phyloP scores from a whole-genome alignment of 2,113 vertebrate genomes.

The Nothobranchius furzeri region DNA sequence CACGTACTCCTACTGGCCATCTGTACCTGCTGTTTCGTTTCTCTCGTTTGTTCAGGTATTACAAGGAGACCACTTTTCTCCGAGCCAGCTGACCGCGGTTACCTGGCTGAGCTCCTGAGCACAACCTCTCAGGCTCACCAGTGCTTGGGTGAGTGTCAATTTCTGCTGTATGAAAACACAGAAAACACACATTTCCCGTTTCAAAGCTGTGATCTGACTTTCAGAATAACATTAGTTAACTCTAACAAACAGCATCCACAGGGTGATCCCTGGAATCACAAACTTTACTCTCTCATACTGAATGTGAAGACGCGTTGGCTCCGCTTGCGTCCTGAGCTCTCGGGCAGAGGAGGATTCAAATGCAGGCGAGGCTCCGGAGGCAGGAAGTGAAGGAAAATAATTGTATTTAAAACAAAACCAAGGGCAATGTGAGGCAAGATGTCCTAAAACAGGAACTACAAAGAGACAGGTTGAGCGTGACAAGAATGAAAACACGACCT shows the following conservation, averaged over 20 bases:
- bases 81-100: conserved; percentile 15
- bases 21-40: conserved; percentile 60
- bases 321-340: background rate
- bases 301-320: background rate
- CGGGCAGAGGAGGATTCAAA: background rate
- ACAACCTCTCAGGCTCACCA: background rate
- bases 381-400: background rate
- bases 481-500: background rate
- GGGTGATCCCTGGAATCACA: too few species aligned
- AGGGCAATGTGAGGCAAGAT: background rate
- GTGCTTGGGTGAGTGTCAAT: conserved; percentile 6
- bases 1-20: conserved; percentile 62
- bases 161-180: background rate
- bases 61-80: background rate
- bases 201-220: background rate
- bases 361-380: background rate
- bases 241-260: too few species aligned
- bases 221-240: background rate
- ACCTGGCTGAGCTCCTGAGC: conserved; percentile 3
- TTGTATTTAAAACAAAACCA: background rate
- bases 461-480: background rate
- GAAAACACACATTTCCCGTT: background rate
- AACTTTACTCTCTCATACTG: too few species aligned
- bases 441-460: conserved; percentile 1
- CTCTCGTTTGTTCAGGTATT: conserved; percentile 38